Conservation (phyloP, 2,797 vertebrate species). For the Limosa lapponica region DNA sequence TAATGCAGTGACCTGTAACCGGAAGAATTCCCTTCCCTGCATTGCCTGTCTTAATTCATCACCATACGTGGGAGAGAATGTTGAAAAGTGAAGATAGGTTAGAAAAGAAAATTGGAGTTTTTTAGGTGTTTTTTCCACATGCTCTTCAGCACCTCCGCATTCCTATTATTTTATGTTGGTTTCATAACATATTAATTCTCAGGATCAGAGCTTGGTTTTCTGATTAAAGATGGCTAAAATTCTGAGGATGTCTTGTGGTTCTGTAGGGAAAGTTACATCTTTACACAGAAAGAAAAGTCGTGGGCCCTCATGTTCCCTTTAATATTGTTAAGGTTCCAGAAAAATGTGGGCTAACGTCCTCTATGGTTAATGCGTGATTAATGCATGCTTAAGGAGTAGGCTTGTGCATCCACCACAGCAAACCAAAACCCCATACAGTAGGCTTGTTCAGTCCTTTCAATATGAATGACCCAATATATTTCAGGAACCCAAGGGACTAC, state of each 20-base stretch:
- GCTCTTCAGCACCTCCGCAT: neutral
- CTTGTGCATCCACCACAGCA: neutral
- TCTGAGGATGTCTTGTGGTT: neutral
- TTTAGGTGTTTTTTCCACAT: conserved; percentile 50
- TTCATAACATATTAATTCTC: conserved; percentile 57
- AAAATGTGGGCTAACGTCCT: neutral
- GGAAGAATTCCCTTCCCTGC: conserved; percentile 43
- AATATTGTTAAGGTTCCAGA: neutral
- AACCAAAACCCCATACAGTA: neutral
- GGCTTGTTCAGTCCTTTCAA: neutral
- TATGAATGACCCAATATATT: neutral
- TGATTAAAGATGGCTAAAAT: conserved; percentile 61
- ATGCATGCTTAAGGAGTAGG: neutral
- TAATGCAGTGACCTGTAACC: conserved; percentile 60
- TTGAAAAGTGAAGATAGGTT: conserved; percentile 37
- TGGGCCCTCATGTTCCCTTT: neutral
- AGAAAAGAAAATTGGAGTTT: conserved; percentile 48
- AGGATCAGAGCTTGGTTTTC: conserved; percentile 42
- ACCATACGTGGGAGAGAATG: conserved; percentile 45
- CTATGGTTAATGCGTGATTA: neutral
- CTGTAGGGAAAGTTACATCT: conserved; percentile 13
- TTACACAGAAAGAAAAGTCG: neutral
- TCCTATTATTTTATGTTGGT: conserved; percentile 55
- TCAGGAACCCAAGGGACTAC: neutral
- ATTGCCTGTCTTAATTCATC: conserved; percentile 66